Percentiles rank a stretch among this genome's conserved stretches.
phyloP scores from a whole-genome alignment of 1,140 invertebrate genomes.

The Microvelia longipes region DNA sequence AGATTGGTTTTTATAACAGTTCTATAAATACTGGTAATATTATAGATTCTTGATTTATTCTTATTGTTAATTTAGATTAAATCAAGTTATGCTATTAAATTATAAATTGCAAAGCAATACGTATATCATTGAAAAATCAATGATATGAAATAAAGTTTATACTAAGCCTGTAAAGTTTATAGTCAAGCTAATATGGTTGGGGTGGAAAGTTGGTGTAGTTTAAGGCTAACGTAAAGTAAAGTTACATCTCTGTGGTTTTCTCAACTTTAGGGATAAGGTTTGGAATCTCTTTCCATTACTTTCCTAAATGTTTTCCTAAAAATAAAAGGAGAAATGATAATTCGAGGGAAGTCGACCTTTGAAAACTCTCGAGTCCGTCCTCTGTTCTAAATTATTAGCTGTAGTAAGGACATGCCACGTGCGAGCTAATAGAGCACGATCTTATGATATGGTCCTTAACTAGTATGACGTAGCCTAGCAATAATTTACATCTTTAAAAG shows the following conservation, averaged over 20 bases:
- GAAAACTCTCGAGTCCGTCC: not conserved
- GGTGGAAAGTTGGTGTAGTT: not conserved
- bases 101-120: no score
- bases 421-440: not conserved
- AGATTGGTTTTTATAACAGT: no score
- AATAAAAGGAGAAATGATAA: not conserved
- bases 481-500: not conserved
- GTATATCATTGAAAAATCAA: no score
- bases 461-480: not conserved
- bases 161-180: not conserved
- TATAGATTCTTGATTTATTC: no score
- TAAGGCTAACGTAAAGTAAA: not conserved
- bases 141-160: not conserved
- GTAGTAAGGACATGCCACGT: not conserved
- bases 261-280: not conserved
- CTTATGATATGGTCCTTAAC: not conserved
- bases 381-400: not conserved
- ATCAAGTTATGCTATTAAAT: no score
- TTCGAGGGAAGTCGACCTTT: not conserved
- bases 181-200: not conserved
- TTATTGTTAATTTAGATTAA: no score
- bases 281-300: not conserved
- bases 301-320: not conserved
- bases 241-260: not conserved
- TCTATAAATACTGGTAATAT: no score